Evolutionary conservation across 1,140 invertebrate genomes (phyloP), one percentile per base, ranked within the genome.

Genomic region (Lordiphosa mommai): DNA sequence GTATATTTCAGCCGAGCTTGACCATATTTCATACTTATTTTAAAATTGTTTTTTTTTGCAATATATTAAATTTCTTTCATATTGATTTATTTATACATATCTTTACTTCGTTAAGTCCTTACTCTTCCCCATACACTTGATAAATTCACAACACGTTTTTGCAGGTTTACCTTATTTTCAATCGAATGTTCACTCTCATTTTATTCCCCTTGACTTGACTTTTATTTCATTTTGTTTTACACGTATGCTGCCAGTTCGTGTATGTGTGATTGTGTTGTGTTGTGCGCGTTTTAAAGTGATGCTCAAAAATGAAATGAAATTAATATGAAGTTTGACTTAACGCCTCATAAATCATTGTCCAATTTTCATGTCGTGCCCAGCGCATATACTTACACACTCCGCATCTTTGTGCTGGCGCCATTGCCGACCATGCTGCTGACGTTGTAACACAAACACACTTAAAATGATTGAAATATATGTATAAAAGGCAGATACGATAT

Each of bases 301-400:
- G 63, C 63, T 46, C 49, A 70, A 74, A 82, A 80, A 82, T 58
- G 70, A 80, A 82, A 82, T 82, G 61, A 80, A 80, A 80, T 80
- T 82, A 82, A 80, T 74, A 80, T 80, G 65, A 82, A 72, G 76
- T 82, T n/a, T 82, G 71, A 74, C 76, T 82, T 82, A 82, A 82
- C 76, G 76, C 76, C 76, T 82, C 76, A 82, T 82, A 82, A 82
- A 82, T 82, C 76, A 82, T 82, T 82, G 76, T 82, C 76, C 76
- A 82, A 74, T 82, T 82, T 82, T 82, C 56, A 51, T 41, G 46
- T 47, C 40, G n/a, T n/a, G 30, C n/a, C 44, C 27, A 17, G 32
- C 16, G 40, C 33, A 36, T 14, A 33, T 47, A 14, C 29, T 55
- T 27, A 27, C 23, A n/a, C n/a, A n/a, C 23, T 27, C n/a, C 23